These are phyloP conservation scores for Tragulus kanchil DNA, from an alignment of 2,113 vertebrate genomes.

Conservation along the genomic window DNA sequence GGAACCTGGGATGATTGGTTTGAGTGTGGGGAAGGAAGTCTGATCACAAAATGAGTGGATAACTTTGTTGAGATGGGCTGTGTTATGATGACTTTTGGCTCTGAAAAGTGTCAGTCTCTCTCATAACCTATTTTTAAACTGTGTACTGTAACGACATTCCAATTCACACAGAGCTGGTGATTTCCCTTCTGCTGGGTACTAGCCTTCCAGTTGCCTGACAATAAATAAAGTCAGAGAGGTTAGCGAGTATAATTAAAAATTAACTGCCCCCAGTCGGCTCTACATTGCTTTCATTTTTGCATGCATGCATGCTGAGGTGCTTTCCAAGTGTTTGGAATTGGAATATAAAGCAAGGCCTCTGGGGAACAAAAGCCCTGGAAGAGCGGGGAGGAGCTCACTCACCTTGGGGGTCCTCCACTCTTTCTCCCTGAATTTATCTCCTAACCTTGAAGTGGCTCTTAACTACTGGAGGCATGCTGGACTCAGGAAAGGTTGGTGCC, in stretches of 20 bases:
- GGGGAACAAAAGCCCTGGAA: neutral
- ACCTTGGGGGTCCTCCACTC: neutral
- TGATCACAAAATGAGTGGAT: no score
- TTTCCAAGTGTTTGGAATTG: constrained; percentile 57
- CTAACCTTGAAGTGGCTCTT: neutral
- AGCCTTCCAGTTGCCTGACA: constrained; percentile 28
- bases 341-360: constrained; percentile 15
- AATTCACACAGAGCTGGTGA: constrained; percentile 39
- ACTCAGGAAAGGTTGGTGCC: neutral
- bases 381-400: no score
- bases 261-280: constrained; percentile 41
- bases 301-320: constrained; percentile 32
- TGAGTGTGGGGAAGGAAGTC: no score
- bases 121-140: constrained; percentile 66
- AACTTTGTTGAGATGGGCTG: constrained; percentile 32
- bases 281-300: constrained; percentile 23
- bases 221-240: constrained; percentile 49
- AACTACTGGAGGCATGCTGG: neutral
- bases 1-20: no score
- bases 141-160: neutral
- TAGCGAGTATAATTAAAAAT: constrained; percentile 72
- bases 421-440: neutral
- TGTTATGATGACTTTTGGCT: constrained; percentile 24
- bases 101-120: neutral
- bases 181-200: constrained; percentile 53